Percentiles rank a stretch among this genome's conserved stretches.
Evolutionary conservation across 2,113 vertebrate species (phyloP).

Genomic region (Heptranchias perlo): DNA sequence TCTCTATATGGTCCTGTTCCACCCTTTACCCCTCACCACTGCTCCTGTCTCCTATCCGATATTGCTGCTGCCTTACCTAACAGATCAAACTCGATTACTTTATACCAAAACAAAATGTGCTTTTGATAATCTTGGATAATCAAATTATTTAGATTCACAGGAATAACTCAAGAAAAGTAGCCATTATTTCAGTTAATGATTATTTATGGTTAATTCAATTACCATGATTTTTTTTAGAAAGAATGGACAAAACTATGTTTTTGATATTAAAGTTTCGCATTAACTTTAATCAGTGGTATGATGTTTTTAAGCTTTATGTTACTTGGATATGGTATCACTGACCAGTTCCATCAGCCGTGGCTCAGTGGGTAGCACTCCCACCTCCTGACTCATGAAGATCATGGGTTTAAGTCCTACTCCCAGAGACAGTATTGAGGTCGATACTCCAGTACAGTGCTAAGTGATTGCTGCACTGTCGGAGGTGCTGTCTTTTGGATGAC

Average conservation of each 20-base stretch:
- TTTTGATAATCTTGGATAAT: not conserved
- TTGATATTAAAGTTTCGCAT: not conserved
- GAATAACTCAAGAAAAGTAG: not conserved
- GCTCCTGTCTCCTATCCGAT: not conserved
- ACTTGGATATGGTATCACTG: not conserved
- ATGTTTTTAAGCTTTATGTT: not conserved
- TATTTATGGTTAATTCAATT: not conserved
- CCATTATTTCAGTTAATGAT: not conserved
- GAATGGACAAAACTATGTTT: not conserved
- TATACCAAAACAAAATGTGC: not conserved
- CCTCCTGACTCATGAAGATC: too few species aligned
- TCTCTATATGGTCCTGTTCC: not conserved
- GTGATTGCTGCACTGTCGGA: too few species aligned
- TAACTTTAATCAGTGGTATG: not conserved
- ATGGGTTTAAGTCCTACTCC: too few species aligned
- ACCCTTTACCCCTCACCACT: not conserved
- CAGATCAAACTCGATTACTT: not conserved
- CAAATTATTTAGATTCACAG: not conserved
- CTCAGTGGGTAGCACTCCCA: too few species aligned
- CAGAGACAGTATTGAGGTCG: too few species aligned
- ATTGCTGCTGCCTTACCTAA: not conserved
- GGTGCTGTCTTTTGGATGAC: too few species aligned
- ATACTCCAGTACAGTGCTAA: too few species aligned
- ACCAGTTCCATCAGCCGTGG: not conserved
- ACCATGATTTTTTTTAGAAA: not conserved